Base-by-base conservation (phyloP, 2,797 vertebrate genomes). In the Linurgus olivaceus region DNA sequence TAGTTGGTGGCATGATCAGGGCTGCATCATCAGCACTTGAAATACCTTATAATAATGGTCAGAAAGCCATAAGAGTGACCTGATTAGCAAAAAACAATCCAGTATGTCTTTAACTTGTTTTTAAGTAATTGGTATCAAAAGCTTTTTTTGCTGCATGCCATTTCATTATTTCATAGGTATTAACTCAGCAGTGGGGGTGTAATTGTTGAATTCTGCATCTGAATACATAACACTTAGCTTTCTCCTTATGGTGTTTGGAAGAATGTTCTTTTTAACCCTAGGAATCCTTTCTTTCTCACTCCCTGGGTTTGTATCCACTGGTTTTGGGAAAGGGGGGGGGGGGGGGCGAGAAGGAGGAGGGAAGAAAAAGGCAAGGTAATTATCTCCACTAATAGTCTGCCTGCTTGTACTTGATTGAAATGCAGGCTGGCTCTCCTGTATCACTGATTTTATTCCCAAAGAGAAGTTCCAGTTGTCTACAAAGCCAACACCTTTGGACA, bases 401-500 rank as follows among this genome's bases (percentile, higher is more conserved):
- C 80, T 96, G 83, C 95, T 93, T 95, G 73, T 79, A 52, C 79
- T 95, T 96, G 96, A 97, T 95, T 97, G 97, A 97, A 97, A 97
- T 97, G 96, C 94, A 96, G 29, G 48, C 67, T 71, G 31, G 67
- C 82, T 95, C 74, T 79, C 76, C 82, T 67, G 81, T 71, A 92
- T 84, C 51, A 85, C 81, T 96, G 96, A 86, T 86, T 94, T 93
- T 93, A 92, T 92, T 97, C 97, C 96, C 96, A 96, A 90, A 90
- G 96, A 97, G 94, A 88, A 96, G 96, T 97, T 97, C 92, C 96
- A 84, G 90, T 97, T 97, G 93, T 94, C 96, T 95, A 77, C 92
- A 92, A 97, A 97, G 97, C 94, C 95, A 97, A 79, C 96, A 97
- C 97, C 97, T 97, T 96, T 95, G 95, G 97, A 97, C 96, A 96